Percentiles rank a stretch among this genome's conserved stretches.
Evolutionary conservation across 2,797 vertebrate genomes (phyloP).

Genomic region (Paedocypris micromegethes): DNA sequence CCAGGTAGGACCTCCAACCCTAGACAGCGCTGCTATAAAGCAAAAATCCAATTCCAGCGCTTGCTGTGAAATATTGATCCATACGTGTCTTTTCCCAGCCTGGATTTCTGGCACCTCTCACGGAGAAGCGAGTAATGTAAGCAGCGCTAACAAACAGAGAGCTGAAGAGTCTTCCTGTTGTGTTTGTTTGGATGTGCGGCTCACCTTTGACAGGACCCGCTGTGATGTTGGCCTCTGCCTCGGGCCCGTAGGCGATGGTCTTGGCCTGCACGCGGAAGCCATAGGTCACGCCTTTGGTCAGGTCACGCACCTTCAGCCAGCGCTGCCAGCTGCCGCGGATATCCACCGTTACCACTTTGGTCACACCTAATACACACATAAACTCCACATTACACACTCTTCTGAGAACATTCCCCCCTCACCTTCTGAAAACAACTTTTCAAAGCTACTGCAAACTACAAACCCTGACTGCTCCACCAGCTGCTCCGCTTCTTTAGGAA

Average conservation of each 20-base stretch:
- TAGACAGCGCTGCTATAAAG: background rate
- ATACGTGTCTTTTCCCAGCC: constrained; percentile 33
- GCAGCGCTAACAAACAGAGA: constrained; percentile 9
- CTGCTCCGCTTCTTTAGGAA: too few relatives aligned
- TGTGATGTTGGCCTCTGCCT: constrained; percentile 81
- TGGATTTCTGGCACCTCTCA: constrained; percentile 26
- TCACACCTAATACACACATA: constrained; percentile 74
- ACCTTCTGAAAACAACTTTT: background rate
- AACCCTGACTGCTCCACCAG: constrained; percentile 17
- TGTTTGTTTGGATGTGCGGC: constrained; percentile 27
- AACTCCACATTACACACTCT: background rate
- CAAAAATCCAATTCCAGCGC: constrained; percentile 21
- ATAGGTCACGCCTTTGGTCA: constrained; percentile 82
- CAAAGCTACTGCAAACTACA: background rate
- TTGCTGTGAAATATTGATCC: constrained; percentile 42
- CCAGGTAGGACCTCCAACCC: background rate
- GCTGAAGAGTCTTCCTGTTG: constrained; percentile 7
- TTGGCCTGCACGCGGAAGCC: constrained; percentile 85
- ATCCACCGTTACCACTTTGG: constrained; percentile 91
- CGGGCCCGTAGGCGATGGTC: constrained; percentile 83
- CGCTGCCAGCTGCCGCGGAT: constrained; percentile 88
- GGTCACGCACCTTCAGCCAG: constrained; percentile 91
- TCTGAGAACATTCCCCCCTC: too few relatives aligned
- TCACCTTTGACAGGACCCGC: constrained; percentile 85
- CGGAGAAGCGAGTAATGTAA: constrained; percentile 23